phyloP scores from a whole-genome alignment of 2,797 vertebrate species.

The Molossus alvarezi region DNA sequence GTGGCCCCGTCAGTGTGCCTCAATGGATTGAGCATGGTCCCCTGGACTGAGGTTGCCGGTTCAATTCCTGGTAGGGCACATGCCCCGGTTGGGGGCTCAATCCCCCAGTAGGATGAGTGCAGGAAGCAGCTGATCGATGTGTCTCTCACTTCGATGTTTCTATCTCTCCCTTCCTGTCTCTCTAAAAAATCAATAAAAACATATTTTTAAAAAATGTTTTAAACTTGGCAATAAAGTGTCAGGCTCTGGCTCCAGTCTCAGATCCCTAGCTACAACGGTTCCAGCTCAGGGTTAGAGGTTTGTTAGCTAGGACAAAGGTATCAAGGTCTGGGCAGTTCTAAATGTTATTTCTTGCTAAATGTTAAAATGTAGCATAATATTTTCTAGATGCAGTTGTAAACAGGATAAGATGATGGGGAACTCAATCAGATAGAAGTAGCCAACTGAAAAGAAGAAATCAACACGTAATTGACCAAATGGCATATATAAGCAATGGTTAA shows the following conservation, averaged over 20 bases:
- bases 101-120: too few relatives aligned
- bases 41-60: too few relatives aligned
- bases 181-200: too few relatives aligned
- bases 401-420: background rate
- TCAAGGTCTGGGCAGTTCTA: background rate
- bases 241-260: background rate
- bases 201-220: background rate
- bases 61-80: too few relatives aligned
- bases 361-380: background rate
- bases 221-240: conserved; percentile 41
- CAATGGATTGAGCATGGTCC: too few relatives aligned
- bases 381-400: background rate
- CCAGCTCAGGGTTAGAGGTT: background rate
- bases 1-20: too few relatives aligned
- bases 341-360: background rate
- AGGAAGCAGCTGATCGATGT: too few relatives aligned
- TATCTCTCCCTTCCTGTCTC: too few relatives aligned
- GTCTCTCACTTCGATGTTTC: too few relatives aligned
- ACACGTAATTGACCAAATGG: background rate
- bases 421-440: background rate
- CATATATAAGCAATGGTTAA: background rate
- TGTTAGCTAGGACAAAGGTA: background rate
- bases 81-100: too few relatives aligned
- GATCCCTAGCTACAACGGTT: background rate
- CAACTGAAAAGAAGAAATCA: background rate